Conservation (phyloP, 2,888 invertebrate genomes). For the Agrotis ipsilon region DNA sequence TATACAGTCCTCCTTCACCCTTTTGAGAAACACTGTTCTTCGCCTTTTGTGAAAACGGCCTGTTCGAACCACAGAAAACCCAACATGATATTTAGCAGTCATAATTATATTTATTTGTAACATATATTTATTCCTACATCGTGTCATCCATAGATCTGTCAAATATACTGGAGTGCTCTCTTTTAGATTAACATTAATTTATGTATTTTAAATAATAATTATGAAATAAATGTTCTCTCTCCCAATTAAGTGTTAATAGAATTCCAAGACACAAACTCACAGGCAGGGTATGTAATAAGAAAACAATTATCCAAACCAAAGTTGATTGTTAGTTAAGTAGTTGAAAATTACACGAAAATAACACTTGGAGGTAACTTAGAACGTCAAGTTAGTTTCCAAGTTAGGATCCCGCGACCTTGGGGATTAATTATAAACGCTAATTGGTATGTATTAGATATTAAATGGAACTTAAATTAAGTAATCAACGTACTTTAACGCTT, state of each 20-base stretch:
- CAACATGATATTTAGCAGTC: too few relatives aligned
- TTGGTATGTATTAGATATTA: conserved; percentile 8
- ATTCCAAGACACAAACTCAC: conserved; percentile 7
- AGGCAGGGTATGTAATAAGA: conserved; percentile 23
- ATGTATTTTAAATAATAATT: too few relatives aligned
- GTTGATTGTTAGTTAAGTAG: conserved; percentile 25
- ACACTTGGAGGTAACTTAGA: conserved; percentile 27
- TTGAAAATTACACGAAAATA: conserved; percentile 55
- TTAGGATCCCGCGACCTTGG: conserved; percentile 4
- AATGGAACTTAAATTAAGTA: neutral
- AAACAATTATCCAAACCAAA: conserved; percentile 41
- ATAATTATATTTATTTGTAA: too few relatives aligned
- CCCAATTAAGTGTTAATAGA: neutral
- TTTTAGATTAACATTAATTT: too few relatives aligned
- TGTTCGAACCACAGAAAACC: too few relatives aligned
- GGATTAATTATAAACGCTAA: conserved; percentile 5
- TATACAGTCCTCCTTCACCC: too few relatives aligned
- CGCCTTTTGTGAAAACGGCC: neutral
- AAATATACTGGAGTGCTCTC: too few relatives aligned
- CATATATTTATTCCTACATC: too few relatives aligned
- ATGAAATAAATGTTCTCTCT: neutral
- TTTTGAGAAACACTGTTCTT: too few relatives aligned
- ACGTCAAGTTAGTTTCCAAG: conserved; percentile 27
- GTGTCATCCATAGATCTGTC: too few relatives aligned
- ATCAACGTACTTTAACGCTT: too few relatives aligned